Evolutionary conservation across 2,888 invertebrate species (phyloP).

Genomic region (Oxycera nigricornis): DNA sequence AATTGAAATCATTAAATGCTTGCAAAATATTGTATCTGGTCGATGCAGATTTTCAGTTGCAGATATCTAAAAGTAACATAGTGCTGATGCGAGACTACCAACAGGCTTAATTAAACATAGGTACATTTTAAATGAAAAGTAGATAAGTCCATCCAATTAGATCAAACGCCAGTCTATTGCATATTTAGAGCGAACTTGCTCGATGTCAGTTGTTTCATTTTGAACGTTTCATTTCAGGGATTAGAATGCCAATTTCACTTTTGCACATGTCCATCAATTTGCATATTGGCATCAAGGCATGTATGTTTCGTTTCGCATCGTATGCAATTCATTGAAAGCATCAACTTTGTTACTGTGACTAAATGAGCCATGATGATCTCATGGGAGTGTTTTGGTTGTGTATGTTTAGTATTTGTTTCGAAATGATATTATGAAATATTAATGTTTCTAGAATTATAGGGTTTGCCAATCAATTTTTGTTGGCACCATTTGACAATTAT

Average conservation of each 20-base stretch:
- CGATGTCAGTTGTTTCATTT: neutral
- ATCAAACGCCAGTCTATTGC: constrained; percentile 19
- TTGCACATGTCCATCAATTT: constrained; percentile 24
- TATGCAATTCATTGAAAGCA: neutral
- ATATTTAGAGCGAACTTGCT: constrained; percentile 14
- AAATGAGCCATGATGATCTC: no score
- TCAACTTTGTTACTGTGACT: no score
- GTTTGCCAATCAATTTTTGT: no score
- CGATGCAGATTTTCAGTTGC: neutral
- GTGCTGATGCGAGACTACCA: neutral
- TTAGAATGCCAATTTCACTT: constrained; percentile 36
- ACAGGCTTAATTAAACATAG: constrained; percentile 5
- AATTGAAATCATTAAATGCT: constrained; percentile 4
- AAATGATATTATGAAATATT: no score
- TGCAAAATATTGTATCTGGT: neutral
- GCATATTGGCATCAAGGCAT: neutral
- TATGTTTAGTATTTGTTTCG: no score
- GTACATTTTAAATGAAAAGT: neutral
- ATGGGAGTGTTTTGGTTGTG: no score
- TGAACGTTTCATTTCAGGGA: constrained; percentile 11
- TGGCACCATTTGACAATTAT: no score
- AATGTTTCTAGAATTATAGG: no score
- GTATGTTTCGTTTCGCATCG: neutral
- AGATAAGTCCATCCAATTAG: constrained; percentile 31
- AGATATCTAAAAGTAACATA: neutral